Evolutionary conservation across 2,797 vertebrate genomes (phyloP).

Genomic region (Smutsia gigantea): DNA sequence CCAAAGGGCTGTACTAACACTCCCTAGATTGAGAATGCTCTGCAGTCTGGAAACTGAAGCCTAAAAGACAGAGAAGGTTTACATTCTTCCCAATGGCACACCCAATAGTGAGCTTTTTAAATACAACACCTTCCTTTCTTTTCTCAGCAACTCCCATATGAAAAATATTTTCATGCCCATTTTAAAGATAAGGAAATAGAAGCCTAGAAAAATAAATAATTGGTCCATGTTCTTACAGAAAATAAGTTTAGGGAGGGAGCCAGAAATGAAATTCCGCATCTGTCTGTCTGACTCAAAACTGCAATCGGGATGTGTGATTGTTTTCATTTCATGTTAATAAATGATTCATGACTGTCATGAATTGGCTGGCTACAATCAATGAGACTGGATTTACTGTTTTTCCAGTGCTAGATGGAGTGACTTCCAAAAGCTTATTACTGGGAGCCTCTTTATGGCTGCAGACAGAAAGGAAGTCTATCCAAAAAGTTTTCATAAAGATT

Average conservation of each 20-base stretch:
- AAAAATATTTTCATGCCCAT: neutral
- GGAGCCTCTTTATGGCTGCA: constrained; percentile 41
- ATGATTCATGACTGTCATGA: constrained; percentile 50
- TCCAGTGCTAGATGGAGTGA: neutral
- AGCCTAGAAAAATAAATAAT: neutral
- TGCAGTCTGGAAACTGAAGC: neutral
- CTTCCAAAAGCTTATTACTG: neutral
- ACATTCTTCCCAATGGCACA: neutral
- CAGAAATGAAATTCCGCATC: neutral
- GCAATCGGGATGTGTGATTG: neutral
- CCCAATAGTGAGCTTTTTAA: neutral
- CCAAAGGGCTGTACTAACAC: neutral
- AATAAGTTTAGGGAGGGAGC: neutral
- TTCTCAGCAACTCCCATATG: neutral
- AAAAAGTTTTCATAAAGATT: constrained; percentile 38
- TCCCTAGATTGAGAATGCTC: too few relatives aligned
- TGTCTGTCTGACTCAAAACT: neutral
- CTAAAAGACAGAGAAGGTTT: neutral
- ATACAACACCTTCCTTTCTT: neutral
- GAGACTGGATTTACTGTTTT: neutral
- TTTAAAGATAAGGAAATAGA: constrained; percentile 4
- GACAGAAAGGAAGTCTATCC: constrained; percentile 34
- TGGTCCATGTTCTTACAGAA: neutral
- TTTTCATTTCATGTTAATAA: constrained; percentile 52
- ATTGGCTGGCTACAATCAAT: neutral